Conservation (phyloP, 1,140 invertebrate species). For the Prorops nasuta region DNA sequence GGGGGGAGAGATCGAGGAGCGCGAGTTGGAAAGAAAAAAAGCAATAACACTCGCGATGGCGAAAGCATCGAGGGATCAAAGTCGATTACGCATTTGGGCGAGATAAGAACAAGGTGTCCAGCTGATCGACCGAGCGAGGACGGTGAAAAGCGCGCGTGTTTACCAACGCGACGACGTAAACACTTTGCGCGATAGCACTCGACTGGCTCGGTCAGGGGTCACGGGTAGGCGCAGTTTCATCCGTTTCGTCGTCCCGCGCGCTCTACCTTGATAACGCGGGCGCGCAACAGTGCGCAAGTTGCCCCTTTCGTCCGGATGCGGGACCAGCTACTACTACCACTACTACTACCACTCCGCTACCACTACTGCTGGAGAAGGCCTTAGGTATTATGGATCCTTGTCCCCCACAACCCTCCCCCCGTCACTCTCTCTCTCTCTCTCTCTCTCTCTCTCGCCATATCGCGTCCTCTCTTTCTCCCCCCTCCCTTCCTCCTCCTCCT, state of each 20-base stretch:
- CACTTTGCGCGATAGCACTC: conserved; percentile 30
- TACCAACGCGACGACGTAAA: conserved; percentile 29
- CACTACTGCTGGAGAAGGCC: too few species aligned
- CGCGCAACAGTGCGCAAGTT: conserved; percentile 34
- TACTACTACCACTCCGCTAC: conserved; percentile 5
- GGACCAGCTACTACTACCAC: conserved; percentile 8
- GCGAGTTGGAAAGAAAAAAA: too few species aligned
- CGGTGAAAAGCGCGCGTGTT: conserved; percentile 16
- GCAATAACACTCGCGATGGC: too few species aligned
- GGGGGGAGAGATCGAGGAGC: too few species aligned
- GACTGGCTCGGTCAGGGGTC: conserved; percentile 29
- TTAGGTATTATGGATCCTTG: too few species aligned
- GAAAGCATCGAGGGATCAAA: too few species aligned
- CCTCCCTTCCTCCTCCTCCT: not conserved
- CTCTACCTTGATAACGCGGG: conserved; percentile 30
- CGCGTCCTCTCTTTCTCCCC: conserved; percentile 4
- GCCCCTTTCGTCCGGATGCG: conserved; percentile 31
- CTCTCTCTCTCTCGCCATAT: too few species aligned
- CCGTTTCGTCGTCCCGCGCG: conserved; percentile 24
- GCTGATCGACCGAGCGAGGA: conserved; percentile 15
- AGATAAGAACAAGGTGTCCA: conserved; percentile 1
- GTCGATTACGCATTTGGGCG: too few species aligned
- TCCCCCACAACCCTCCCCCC: not conserved
- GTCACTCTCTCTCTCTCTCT: not conserved
- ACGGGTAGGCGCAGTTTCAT: conserved; percentile 29